These are phyloP conservation scores for Rhinolophus sinicus DNA, from an alignment of 2,113 vertebrate genomes.

Conservation along the genomic window DNA sequence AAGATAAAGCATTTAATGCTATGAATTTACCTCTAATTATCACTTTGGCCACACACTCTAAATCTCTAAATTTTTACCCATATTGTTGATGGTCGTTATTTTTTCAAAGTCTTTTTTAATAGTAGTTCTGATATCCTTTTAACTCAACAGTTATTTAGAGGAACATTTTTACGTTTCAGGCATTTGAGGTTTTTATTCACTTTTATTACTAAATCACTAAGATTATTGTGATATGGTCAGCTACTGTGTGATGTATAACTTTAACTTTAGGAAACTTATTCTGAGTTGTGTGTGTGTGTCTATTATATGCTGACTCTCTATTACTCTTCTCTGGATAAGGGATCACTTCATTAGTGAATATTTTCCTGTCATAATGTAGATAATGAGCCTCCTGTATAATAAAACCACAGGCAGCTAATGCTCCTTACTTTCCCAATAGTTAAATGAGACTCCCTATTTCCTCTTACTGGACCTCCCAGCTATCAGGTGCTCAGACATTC, in stretches of 20 bases:
- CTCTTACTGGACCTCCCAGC: background rate
- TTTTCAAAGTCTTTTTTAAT: background rate
- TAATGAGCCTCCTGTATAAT: background rate
- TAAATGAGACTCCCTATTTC: background rate
- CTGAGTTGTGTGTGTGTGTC: background rate
- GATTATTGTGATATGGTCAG: background rate
- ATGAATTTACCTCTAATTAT: background rate
- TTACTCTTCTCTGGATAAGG: background rate
- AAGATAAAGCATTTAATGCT: background rate
- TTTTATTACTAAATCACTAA: constrained; percentile 2
- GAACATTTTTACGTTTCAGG: background rate
- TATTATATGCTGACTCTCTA: background rate
- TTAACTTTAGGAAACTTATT: background rate
- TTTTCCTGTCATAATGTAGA: background rate
- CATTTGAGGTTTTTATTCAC: background rate
- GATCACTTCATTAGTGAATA: background rate
- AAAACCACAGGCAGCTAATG: background rate
- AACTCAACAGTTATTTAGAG: background rate
- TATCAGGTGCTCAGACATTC: background rate
- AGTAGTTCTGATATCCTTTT: background rate
- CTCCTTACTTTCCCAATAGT: background rate
- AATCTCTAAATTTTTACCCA: background rate
- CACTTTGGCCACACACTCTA: background rate
- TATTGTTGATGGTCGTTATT: background rate
- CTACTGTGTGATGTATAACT: background rate